phyloP scores from a whole-genome alignment of 37 sponge, comb jelly and placozoan genomes.

The Ianthella basta region DNA sequence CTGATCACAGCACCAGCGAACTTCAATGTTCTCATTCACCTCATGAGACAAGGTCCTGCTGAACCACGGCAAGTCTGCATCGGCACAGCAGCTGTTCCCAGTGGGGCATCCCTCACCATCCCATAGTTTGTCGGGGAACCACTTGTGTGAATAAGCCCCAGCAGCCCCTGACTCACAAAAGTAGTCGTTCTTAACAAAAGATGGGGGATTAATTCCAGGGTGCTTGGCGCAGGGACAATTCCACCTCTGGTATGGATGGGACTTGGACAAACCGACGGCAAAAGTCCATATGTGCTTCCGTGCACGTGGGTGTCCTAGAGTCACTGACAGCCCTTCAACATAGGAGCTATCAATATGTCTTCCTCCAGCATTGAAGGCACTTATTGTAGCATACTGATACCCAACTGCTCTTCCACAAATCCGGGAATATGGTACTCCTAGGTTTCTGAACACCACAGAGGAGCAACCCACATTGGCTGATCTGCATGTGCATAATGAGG shows the following conservation, averaged over 20 bases:
- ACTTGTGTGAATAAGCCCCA: neutral
- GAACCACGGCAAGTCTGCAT: slow-evolving; percentile 19
- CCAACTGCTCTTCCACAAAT: slow-evolving; percentile 24
- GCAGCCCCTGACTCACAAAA: slow-evolving; percentile 16
- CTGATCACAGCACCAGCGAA: slow-evolving; percentile 19
- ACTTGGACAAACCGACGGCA: slow-evolving; percentile 11
- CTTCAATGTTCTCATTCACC: neutral
- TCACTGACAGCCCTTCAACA: slow-evolving; percentile 26
- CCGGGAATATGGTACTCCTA: neutral
- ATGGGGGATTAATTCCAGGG: slow-evolving; percentile 17
- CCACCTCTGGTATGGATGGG: neutral
- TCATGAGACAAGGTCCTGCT: neutral
- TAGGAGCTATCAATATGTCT: neutral
- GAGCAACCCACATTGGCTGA: neutral
- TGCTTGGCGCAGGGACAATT: slow-evolving; percentile 21
- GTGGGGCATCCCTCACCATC: slow-evolving; percentile 7
- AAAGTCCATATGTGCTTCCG: slow-evolving; percentile 23
- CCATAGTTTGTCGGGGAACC: slow-evolving; percentile 2
- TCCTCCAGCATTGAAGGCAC: slow-evolving; percentile 11
- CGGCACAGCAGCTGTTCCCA: slow-evolving; percentile 10
- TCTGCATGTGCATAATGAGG: neutral
- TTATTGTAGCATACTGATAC: neutral
- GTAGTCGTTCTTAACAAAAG: slow-evolving; percentile 13
- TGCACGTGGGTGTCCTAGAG: neutral
- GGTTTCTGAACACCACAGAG: slow-evolving; percentile 6